Percentiles rank a stretch among this genome's conserved stretches.
Conservation (phyloP, 2,113 vertebrate species). For the Mustela nigripes region DNA sequence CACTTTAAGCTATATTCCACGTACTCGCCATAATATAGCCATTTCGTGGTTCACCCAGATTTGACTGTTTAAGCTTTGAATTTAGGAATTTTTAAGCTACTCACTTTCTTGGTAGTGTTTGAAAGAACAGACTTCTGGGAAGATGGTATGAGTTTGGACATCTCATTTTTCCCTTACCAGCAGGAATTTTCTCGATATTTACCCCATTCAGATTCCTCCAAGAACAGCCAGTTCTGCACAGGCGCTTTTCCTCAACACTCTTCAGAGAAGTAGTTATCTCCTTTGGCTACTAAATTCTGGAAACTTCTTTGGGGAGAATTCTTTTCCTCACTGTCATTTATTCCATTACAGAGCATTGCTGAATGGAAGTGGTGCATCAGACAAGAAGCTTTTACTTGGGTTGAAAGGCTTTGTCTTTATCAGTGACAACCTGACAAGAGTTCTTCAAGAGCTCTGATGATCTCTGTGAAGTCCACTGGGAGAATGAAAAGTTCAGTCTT, state of each 20-base stretch:
- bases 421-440: neutral
- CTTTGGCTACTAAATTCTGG: neutral
- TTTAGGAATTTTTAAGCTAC: neutral
- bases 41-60: neutral
- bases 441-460: neutral
- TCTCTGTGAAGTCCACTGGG: neutral
- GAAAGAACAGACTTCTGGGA: neutral
- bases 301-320: neutral
- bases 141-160: neutral
- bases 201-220: neutral
- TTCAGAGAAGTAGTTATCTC: neutral
- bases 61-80: neutral
- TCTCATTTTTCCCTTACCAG: neutral
- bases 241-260: neutral
- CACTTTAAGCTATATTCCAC: neutral
- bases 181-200: neutral
- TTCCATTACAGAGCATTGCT: neutral
- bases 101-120: neutral
- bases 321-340: neutral
- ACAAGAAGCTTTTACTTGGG: neutral
- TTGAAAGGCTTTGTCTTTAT: neutral
- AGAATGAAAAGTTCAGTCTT: neutral
- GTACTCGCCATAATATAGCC: too few relatives aligned
- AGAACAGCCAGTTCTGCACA: neutral
- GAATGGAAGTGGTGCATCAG: neutral